Base-by-base conservation (phyloP, 2,113 vertebrate species). In the Pavo muticus region DNA sequence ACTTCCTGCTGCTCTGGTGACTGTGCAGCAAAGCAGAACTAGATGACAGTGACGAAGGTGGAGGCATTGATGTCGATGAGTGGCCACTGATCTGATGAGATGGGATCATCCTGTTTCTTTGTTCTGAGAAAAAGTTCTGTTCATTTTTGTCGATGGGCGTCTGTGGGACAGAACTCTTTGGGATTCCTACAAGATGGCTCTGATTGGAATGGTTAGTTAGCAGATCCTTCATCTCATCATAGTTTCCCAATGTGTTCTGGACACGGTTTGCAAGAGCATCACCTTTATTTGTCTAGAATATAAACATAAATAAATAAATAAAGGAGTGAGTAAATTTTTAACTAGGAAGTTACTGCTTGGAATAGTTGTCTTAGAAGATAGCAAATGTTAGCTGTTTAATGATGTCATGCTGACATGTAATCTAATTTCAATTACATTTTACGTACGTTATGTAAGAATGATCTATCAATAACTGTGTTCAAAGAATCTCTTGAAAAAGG, bases 151-250 rank as follows among this genome's bases (percentile, higher is more conserved):
- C 97, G 97, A 98, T 96, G 17, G 98, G 98, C 6, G 98, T 98
- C 97, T 99, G 99, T 30, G 98, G 97, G 89, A 98, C 97, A 91
- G 98, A 98, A 98, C 98, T 98, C 97, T 99, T 99, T 96, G 99
- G 99, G 94, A 99, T 99, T 93, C 99, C 99, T 93, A 99, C 99
- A 91, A 99, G 98, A 94, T 99, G 99, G 94, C 99, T 99, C 97
- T 99, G 99, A 97, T 99, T 99, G 79, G 99, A 99, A 91, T 99
- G 99, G 97, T 98, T 99, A 90, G 99, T 99, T 96, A 99, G 94
- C 78, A 99, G 97, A 95, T 99, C 99, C 95, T 99, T 99, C 99
- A 99, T 99, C 96, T 99, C 99, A 93, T 99, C 99, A 23, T 99
- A 99, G 96, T 98, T 99, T 94, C 99, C 99, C 97, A 99, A 85